phyloP scores from a whole-genome alignment of 2,113 vertebrate genomes.

The Burhinus oedicnemus region DNA sequence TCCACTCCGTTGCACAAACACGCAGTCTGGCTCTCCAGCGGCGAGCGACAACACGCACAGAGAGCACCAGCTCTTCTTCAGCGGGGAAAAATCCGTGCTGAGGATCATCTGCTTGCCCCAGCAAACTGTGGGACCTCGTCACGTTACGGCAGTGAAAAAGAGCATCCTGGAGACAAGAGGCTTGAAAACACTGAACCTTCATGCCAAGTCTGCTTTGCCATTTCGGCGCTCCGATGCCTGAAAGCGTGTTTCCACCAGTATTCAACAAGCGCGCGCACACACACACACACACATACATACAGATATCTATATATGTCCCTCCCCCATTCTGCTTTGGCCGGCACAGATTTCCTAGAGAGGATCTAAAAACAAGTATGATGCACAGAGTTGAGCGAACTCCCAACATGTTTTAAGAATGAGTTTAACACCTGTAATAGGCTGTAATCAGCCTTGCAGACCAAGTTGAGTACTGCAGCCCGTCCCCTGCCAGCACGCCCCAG shows the following conservation, averaged over 20 bases:
- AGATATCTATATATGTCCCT: neutral
- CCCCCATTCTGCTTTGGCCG: neutral
- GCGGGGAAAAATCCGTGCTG: neutral
- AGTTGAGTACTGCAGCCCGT: accelerated
- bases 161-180: neutral
- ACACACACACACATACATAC: neutral
- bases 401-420: neutral
- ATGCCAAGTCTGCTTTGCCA: neutral
- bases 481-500: neutral
- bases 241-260: neutral
- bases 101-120: neutral
- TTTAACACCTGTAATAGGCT: neutral
- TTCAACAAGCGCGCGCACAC: neutral
- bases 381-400: neutral
- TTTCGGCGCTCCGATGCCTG: neutral
- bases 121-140: neutral
- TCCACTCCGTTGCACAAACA: conserved; percentile 50
- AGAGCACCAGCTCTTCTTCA: neutral
- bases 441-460: neutral
- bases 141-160: neutral
- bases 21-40: neutral
- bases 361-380: neutral
- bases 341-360: neutral
- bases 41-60: neutral
- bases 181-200: neutral